phyloP scores from a whole-genome alignment of 2,888 invertebrate genomes.

The Drosophila mettleri region DNA sequence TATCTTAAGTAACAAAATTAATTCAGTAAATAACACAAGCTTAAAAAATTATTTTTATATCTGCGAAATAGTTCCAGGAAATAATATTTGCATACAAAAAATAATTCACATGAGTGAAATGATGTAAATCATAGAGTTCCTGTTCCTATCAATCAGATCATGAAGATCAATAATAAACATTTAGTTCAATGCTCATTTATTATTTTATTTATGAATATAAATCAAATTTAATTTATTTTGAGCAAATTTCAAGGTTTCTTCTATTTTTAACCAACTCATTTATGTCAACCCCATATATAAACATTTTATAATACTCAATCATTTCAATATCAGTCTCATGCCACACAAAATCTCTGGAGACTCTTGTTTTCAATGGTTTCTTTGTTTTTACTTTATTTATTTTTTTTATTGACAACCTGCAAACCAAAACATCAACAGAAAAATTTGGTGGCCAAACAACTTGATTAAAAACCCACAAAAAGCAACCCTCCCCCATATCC shows the following conservation, averaged over 20 bases:
- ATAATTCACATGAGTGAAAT: too few relatives aligned
- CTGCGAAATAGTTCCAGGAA: too few relatives aligned
- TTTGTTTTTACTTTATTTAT: neutral
- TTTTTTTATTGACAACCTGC: slow-evolving; percentile 47
- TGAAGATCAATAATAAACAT: too few relatives aligned
- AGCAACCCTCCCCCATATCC: slow-evolving; percentile 7
- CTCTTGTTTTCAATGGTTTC: slow-evolving; percentile 26
- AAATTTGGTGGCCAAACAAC: slow-evolving; percentile 69
- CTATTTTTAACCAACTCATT: neutral
- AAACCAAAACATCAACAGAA: slow-evolving; percentile 45
- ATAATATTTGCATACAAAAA: too few relatives aligned
- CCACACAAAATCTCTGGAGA: slow-evolving; percentile 12
- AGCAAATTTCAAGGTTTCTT: too few relatives aligned
- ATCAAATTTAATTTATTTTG: neutral
- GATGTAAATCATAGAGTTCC: too few relatives aligned
- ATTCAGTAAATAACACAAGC: too few relatives aligned
- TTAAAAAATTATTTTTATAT: too few relatives aligned
- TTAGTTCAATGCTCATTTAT: too few relatives aligned
- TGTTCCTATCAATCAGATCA: neutral
- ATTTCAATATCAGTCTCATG: slow-evolving; percentile 25
- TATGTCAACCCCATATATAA: neutral
- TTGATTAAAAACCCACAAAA: slow-evolving; percentile 80
- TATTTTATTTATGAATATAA: neutral
- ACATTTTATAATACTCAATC: slow-evolving; percentile 13
- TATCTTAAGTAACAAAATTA: too few relatives aligned